Base-by-base conservation (phyloP, 2,113 vertebrate species). In the Podiceps cristatus region DNA sequence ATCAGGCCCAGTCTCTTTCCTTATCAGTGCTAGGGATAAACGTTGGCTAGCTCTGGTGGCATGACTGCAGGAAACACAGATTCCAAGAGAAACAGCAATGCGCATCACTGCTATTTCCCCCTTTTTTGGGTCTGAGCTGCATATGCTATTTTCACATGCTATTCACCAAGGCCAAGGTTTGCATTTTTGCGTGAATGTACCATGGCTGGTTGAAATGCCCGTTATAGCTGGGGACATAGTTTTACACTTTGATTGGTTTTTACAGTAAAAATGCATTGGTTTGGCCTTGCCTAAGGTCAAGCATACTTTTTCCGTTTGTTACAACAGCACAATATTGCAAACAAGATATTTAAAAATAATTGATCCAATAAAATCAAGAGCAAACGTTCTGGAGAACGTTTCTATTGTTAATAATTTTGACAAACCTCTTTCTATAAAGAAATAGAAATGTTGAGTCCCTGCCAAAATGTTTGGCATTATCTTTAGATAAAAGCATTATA, bases 151-250 rank as follows among this genome's bases (percentile, higher is more conserved):
- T 94, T 71, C 75, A 75, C 1, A 3, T 37, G 13, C 11, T 73
- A 8, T 40, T 88, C 45, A 73, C 45, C 40, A 82, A 68, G 19
- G 35, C 72, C 33, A 50, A 56, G 18, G 11, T 69, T 86, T 76
- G 28, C 35, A 5, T 28, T 53, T 13, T 11, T 74, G 45, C 1
- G 0, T 79, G 22, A 45, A 42, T 0, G 1, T 56, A 45, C 16
- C 6, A 22, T 37, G 33, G 31, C 45, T 90, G 13, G 40, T 73
- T 68, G 23, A 88, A 94, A 68, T 56, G 25, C 7, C 29, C 8
- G 1, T 73, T 49, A 8, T 9, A 59, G 45, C 7, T 37, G 23
- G 22, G 40, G 35, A 62, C 0, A 2, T 18, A 35, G 7, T 42
- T 88, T 71, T 47, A 44, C 9, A 18, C 11, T 72, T 92, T 35